phyloP scores from a whole-genome alignment of 37 sponge, comb jelly and placozoan genomes.

The Aplysina aerophoba region DNA sequence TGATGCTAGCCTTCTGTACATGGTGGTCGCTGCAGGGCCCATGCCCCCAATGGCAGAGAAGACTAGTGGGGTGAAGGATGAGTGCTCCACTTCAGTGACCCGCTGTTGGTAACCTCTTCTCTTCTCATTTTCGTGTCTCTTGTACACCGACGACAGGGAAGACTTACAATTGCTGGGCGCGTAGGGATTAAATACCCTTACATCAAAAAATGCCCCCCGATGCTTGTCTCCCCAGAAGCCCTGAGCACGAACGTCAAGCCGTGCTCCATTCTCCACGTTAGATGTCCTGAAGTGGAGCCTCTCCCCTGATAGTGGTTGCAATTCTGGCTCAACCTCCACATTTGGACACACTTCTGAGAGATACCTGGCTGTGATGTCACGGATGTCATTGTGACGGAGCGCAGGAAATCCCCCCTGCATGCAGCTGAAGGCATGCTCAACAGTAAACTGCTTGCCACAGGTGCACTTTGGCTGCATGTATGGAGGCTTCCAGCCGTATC shows the following conservation, averaged over 20 bases:
- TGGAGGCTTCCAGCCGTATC: slow-evolving; percentile 14
- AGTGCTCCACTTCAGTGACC: background rate
- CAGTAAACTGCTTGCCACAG: slow-evolving; percentile 8
- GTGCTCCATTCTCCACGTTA: background rate
- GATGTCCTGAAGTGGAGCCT: background rate
- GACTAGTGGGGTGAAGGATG: slow-evolving; percentile 18
- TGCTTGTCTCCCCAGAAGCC: slow-evolving; percentile 3
- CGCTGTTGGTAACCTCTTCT: background rate
- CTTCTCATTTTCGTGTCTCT: slow-evolving; percentile 4
- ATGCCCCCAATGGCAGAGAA: slow-evolving; percentile 4
- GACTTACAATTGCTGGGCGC: background rate
- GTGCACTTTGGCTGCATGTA: background rate
- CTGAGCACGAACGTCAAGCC: background rate
- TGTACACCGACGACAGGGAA: background rate
- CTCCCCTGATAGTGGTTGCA: slow-evolving; percentile 15
- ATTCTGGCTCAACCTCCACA: slow-evolving; percentile 10
- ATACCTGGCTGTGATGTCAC: slow-evolving; percentile 9
- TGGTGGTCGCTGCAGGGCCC: no score
- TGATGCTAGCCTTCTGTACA: background rate
- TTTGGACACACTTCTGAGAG: slow-evolving; percentile 12
- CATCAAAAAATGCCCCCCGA: slow-evolving; percentile 22
- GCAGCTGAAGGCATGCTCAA: slow-evolving; percentile 20
- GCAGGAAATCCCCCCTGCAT: background rate
- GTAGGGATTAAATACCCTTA: slow-evolving; percentile 17
- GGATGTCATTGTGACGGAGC: slow-evolving; percentile 6